A percentile compares a stretch with the other conserved stretches of the same genome.
These are phyloP conservation scores for Ciconia stormi DNA, from an alignment of 2,113 vertebrate genomes.

Conservation along the genomic window DNA sequence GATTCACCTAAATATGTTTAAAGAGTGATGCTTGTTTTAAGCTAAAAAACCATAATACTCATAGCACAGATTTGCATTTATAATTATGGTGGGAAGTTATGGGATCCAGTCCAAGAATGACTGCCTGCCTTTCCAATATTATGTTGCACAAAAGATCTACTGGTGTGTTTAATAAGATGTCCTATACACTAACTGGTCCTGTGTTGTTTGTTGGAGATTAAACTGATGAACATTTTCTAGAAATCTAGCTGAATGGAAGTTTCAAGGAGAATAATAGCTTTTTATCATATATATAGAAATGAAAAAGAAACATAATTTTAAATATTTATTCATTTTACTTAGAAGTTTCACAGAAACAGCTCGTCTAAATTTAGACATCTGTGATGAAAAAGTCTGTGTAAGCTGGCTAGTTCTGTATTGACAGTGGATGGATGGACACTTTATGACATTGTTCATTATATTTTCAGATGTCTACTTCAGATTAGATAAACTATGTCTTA, in stretches of 20 bases:
- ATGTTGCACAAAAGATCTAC: background rate
- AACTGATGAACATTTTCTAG: background rate
- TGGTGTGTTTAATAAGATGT: background rate
- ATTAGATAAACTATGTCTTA: background rate
- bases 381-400: background rate
- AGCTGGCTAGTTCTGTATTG: background rate
- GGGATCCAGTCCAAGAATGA: background rate
- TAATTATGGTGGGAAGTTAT: background rate
- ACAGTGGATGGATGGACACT: background rate
- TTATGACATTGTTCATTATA: background rate
- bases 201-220: background rate
- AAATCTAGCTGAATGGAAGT: background rate
- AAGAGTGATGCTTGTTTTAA: background rate
- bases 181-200: background rate
- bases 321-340: background rate
- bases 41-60: background rate
- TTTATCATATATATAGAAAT: background rate
- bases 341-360: fast-evolving
- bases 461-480: background rate
- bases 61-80: background rate
- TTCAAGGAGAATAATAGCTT: background rate
- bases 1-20: background rate
- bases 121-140: background rate
- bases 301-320: background rate
- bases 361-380: background rate